These are phyloP conservation scores for Psilopogon haemacephalus DNA, from an alignment of 2,113 vertebrate genomes.

Conservation along the genomic window DNA sequence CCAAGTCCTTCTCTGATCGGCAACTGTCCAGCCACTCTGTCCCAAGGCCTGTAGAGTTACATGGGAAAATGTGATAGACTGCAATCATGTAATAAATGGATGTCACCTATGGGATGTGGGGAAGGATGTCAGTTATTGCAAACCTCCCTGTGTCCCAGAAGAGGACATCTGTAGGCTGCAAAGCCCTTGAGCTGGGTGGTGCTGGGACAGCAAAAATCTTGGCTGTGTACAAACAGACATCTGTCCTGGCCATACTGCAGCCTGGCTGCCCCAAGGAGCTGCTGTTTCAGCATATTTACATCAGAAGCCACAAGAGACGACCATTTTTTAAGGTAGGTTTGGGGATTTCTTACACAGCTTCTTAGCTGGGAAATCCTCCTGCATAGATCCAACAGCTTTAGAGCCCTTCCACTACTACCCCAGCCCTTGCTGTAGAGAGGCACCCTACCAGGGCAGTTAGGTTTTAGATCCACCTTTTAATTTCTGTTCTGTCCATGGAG, in stretches of 20 bases:
- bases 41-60: no score
- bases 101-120: not conserved
- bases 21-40: no score
- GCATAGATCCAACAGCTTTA: accelerated
- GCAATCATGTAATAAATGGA: not conserved
- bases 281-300: not conserved
- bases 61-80: not conserved
- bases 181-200: not conserved
- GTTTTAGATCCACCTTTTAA: not conserved
- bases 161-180: not conserved
- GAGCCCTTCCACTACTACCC: not conserved
- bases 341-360: not conserved
- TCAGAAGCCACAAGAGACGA: not conserved
- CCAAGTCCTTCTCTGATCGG: no score
- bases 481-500: not conserved
- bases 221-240: not conserved
- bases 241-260: no score
- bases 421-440: not conserved
- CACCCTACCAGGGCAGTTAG: not conserved
- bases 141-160: not conserved
- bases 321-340: not conserved
- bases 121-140: not conserved
- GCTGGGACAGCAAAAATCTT: not conserved
- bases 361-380: not conserved
- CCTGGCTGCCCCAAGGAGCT: not conserved